phyloP scores from a whole-genome alignment of 2,113 vertebrate species.

The Catharus bicknelli region DNA sequence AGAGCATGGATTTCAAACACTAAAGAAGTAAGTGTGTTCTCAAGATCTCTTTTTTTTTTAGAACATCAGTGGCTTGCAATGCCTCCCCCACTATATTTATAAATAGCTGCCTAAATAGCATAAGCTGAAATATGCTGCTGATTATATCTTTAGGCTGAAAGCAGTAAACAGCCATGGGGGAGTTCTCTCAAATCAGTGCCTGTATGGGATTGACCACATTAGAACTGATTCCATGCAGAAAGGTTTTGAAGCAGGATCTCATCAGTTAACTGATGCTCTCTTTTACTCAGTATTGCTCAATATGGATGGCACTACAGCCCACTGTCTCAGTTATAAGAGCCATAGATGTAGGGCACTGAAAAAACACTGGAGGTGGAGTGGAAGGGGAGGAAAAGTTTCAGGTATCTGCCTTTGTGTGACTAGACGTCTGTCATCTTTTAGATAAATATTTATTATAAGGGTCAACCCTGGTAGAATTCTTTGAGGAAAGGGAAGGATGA shows the following conservation, averaged over 20 bases:
- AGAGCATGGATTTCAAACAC: constrained; percentile 92
- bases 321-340: neutral
- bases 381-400: neutral
- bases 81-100: neutral
- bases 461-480: neutral
- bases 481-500: neutral
- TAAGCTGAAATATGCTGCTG: neutral
- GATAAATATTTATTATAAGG: neutral
- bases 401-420: neutral
- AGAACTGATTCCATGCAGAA: neutral
- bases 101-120: neutral
- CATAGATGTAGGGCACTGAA: neutral
- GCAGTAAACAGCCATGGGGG: neutral
- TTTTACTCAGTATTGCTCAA: neutral
- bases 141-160: neutral
- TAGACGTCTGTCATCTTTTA: neutral
- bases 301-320: neutral
- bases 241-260: neutral
- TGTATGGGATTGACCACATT: neutral
- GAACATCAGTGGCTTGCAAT: neutral
- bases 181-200: neutral
- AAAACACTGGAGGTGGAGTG: neutral
- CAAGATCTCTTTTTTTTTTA: neutral
- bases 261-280: neutral
- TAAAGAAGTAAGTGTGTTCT: constrained; percentile 87